These are phyloP conservation scores for Archivesica marissinica DNA, from an alignment of 1,140 invertebrate genomes.

Conservation along the genomic window DNA sequence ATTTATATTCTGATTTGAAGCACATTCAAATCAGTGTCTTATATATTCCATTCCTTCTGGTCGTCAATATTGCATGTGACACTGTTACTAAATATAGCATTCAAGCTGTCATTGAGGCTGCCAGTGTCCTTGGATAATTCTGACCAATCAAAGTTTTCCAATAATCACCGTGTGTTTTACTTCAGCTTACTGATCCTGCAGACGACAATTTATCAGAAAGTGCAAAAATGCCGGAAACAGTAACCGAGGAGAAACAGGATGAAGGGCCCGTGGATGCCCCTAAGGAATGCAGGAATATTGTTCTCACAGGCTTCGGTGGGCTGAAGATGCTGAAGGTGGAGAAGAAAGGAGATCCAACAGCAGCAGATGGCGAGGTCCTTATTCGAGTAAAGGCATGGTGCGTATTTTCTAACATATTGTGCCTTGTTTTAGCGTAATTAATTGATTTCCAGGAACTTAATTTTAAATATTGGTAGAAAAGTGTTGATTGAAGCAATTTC, in stretches of 20 bases:
- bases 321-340: slow-evolving; percentile 92
- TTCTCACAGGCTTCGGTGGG: slow-evolving; percentile 92
- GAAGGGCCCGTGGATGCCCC: slow-evolving; percentile 72
- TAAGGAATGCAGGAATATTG: slow-evolving; percentile 92
- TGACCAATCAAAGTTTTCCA: slow-evolving; percentile 45
- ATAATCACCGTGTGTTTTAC: slow-evolving; percentile 41
- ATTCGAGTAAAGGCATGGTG: slow-evolving; percentile 94
- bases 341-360: slow-evolving; percentile 90
- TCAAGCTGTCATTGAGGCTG: slow-evolving; percentile 19
- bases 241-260: slow-evolving; percentile 31
- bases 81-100: background rate
- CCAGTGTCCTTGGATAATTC: slow-evolving; percentile 17
- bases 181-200: slow-evolving; percentile 9
- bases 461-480: background rate
- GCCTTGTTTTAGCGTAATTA: background rate
- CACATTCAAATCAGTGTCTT: too few relatives aligned
- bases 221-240: slow-evolving; percentile 54
- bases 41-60: too few relatives aligned
- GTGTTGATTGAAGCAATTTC: background rate
- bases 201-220: slow-evolving; percentile 1
- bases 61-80: too few relatives aligned
- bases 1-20: too few relatives aligned
- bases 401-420: slow-evolving; percentile 76
- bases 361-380: slow-evolving; percentile 91
- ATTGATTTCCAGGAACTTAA: background rate